Base-by-base conservation (phyloP, 2,113 vertebrate genomes). In the Tachysurus fulvidraco region DNA sequence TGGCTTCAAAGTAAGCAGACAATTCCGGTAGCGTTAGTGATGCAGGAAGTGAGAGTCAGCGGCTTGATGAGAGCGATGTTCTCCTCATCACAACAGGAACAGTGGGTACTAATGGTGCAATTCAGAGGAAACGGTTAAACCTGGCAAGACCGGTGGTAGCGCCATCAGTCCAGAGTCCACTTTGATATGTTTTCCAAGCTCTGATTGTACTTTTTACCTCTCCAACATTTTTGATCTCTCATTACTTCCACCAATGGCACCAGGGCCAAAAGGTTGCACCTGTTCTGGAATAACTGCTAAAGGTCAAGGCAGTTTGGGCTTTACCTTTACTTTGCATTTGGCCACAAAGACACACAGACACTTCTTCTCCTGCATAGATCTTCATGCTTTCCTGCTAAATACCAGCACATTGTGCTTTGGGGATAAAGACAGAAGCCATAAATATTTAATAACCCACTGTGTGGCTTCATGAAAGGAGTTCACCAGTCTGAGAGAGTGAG, bases 1-100 rank as follows among this genome's bases (percentile, higher is more conserved):
- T 0, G 83, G 88, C 92, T 94, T 95, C 93, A 94, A 95, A 94
- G 93, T 91, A 86, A 91, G 81, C n/a, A 86, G 85, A 59, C 91
- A 90, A 91, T 91, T 85, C 84, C 87, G 46, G 57, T 50, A 54
- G 36, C 25, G 46, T 81, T 80, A 55, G 54, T 11, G 52, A 65
- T 79, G 69, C 57, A 83, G 69, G 84, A 85, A 81, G 57, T 73
- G 28, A 83, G 28, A 71, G 65, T 19, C 82, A 71, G 73, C 13
- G 44, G 73, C 64, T 77, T 64, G 84, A 85, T 77, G 74, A 79
- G 76, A 55, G 57, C 28, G 60, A 64, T 21, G 73, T 78, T 74
- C 23, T 57, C 7, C 30, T 44, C 41, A 17, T 60, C 83, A 41
- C 69, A 60, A 55, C 57, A 62, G 46, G 25, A 69, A 69, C 64